Evolutionary conservation across 1,140 invertebrate species (phyloP).

Genomic region (Cyrtorhinus lividipennis): DNA sequence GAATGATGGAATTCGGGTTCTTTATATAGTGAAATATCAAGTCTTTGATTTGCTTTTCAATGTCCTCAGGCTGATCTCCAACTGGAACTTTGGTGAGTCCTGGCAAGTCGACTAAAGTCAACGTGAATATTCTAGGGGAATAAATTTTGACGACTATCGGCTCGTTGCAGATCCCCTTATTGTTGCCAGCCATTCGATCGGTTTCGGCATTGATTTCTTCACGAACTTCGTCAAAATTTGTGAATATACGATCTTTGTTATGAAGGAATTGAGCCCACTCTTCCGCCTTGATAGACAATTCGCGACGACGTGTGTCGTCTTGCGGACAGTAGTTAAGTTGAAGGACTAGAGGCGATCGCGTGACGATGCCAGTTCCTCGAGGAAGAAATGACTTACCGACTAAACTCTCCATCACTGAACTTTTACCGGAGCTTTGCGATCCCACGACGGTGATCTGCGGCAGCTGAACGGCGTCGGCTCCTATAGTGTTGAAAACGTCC

Average conservation of each 20-base stretch:
- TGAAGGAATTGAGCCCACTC: constrained; percentile 98
- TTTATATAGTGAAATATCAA: constrained; percentile 70
- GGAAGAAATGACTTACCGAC: constrained; percentile 97
- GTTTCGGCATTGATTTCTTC: constrained; percentile 90
- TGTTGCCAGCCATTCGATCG: constrained; percentile 78
- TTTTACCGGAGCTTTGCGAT: constrained; percentile 97
- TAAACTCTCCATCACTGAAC: constrained; percentile 95
- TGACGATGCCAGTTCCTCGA: constrained; percentile 93
- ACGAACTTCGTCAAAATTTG: constrained; percentile 82
- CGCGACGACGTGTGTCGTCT: constrained; percentile 55
- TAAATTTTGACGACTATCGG: constrained; percentile 94
- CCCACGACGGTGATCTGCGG: constrained; percentile 99
- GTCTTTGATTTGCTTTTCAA: constrained; percentile 69
- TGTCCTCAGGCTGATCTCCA: constrained; percentile 82
- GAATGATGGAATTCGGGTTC: constrained; percentile 82
- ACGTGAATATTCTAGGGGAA: constrained; percentile 83
- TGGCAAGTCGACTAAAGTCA: constrained; percentile 95
- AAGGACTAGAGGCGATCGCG: constrained; percentile 80
- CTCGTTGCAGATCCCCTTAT: constrained; percentile 93
- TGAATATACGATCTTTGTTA: constrained; percentile 74
- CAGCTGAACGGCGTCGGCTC: constrained; percentile 90
- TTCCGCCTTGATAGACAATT: constrained; percentile 49
- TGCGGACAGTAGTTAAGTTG: constrained; percentile 85
- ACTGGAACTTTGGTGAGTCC: constrained; percentile 94
- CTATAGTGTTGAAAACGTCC: constrained; percentile 99